Conservation (phyloP, 2,113 vertebrate species). For the Trichechus manatus region DNA sequence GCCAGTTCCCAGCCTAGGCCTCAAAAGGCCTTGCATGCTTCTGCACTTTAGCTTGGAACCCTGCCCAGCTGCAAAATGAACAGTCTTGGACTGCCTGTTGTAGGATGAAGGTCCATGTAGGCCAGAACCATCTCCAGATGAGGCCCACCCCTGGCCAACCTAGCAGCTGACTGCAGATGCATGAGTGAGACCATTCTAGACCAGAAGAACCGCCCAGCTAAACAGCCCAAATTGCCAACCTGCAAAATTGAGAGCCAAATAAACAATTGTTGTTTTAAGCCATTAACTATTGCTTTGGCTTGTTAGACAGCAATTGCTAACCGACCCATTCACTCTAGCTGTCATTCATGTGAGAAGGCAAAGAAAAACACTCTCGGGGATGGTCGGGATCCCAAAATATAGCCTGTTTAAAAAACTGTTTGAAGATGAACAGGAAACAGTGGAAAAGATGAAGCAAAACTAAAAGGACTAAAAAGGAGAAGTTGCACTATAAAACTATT, state of each 20-base stretch:
- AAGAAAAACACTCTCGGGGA: background rate
- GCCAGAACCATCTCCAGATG: background rate
- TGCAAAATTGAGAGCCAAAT: background rate
- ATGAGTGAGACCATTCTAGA: background rate
- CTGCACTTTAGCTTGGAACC: background rate
- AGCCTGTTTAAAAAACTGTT: slow-evolving; percentile 34
- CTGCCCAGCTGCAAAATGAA: background rate
- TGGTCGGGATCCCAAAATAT: background rate
- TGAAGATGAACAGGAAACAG: slow-evolving; percentile 35
- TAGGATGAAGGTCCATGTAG: rapidly evolving
- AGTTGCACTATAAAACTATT: slow-evolving; percentile 10
- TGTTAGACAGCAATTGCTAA: background rate
- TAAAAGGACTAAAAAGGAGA: background rate
- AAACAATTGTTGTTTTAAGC: background rate
- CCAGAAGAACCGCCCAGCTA: background rate
- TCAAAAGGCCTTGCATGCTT: background rate
- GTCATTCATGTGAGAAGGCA: background rate
- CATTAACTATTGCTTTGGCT: background rate
- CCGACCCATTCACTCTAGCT: background rate
- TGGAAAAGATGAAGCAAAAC: slow-evolving; percentile 26
- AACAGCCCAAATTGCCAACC: background rate
- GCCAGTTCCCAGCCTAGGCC: background rate
- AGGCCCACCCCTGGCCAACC: background rate
- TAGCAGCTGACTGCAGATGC: background rate
- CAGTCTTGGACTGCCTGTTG: background rate